phyloP scores from a whole-genome alignment of 2,113 vertebrate genomes.

The Chaetops frenatus region DNA sequence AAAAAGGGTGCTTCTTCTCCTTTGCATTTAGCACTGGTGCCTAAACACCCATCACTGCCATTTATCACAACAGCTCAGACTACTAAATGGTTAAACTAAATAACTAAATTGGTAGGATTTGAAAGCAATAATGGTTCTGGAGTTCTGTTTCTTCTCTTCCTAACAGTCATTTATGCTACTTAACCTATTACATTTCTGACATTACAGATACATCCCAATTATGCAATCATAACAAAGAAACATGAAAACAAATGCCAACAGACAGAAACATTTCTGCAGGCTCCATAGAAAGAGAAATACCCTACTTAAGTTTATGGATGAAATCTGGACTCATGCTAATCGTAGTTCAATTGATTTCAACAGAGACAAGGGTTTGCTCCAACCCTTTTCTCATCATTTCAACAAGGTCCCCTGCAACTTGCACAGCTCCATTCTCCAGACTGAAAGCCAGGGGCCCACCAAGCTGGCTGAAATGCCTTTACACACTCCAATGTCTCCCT shows the following conservation, averaged over 20 bases:
- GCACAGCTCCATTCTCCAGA: neutral
- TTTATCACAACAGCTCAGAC: neutral
- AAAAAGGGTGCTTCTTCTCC: neutral
- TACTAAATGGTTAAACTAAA: constrained; percentile 6
- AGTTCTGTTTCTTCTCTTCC: neutral
- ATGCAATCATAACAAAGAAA: neutral
- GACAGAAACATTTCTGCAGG: neutral
- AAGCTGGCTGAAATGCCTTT: neutral
- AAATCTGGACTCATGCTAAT: neutral
- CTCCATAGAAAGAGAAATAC: constrained; percentile 4
- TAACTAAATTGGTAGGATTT: neutral
- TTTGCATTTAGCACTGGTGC: neutral
- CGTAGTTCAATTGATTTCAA: constrained; percentile 4
- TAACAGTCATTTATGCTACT: neutral
- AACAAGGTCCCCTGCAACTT: neutral
- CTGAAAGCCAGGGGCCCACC: neutral
- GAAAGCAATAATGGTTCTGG: neutral
- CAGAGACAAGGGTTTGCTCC: neutral
- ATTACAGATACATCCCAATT: constrained; percentile 5
- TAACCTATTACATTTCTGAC: neutral
- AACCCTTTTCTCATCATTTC: neutral
- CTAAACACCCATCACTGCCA: neutral
- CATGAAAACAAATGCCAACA: neutral
- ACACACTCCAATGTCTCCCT: neutral
- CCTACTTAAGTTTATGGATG: constrained; percentile 7